phyloP scores from a whole-genome alignment of 1,140 invertebrate genomes.

The Halesus radiatus region DNA sequence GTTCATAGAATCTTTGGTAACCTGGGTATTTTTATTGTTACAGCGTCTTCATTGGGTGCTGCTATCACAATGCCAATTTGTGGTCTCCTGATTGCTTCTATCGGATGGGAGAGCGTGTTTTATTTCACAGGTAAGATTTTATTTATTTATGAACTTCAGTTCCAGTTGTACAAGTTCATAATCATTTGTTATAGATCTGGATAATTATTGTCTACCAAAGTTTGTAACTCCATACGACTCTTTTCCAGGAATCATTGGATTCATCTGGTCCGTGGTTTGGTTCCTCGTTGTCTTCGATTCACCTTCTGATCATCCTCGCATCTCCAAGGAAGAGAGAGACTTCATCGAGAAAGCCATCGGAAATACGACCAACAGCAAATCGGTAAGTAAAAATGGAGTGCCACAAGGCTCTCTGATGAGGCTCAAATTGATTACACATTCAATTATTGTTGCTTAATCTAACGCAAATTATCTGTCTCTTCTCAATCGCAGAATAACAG shows the following conservation, averaged over 20 bases:
- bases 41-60: constrained; percentile 86
- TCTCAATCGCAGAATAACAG: constrained; percentile 68
- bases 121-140: constrained; percentile 80
- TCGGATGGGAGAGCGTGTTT: constrained; percentile 89
- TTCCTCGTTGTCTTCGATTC: constrained; percentile 88
- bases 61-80: constrained; percentile 87
- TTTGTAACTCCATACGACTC: neutral
- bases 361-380: constrained; percentile 68
- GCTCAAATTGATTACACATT: neutral
- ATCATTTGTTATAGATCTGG: neutral
- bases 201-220: too few relatives aligned
- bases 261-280: constrained; percentile 89
- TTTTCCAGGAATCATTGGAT: constrained; percentile 72
- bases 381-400: constrained; percentile 60
- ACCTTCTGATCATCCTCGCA: constrained; percentile 88
- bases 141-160: neutral
- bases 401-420: neutral
- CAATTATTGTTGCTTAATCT: neutral
- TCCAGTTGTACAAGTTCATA: too few relatives aligned
- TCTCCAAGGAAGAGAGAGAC: constrained; percentile 82
- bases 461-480: neutral
- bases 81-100: constrained; percentile 82
- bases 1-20: too few relatives aligned
- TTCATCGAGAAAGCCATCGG: constrained; percentile 85
- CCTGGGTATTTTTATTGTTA: constrained; percentile 51